Percentiles rank a stretch among this genome's conserved stretches.
Conservation (phyloP, 1,140 invertebrate genomes). For the Drosophila funebris region DNA sequence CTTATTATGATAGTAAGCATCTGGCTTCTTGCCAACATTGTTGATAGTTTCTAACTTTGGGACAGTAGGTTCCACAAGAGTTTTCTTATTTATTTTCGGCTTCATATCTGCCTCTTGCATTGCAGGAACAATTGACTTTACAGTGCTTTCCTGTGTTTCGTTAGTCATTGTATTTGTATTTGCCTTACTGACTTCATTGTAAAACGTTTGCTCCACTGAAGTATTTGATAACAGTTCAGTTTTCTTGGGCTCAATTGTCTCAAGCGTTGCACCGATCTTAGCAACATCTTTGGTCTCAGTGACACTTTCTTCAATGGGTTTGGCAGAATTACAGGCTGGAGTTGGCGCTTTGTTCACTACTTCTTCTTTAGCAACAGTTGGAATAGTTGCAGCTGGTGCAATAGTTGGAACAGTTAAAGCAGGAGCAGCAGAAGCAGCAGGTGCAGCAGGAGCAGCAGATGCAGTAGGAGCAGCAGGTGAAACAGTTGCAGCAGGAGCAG, state of each 20-base stretch:
- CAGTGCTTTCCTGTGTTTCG: neutral
- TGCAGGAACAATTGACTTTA: neutral
- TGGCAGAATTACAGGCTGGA: neutral
- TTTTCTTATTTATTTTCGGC: constrained; percentile 50
- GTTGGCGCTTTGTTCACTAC: neutral
- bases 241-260: neutral
- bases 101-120: constrained; percentile 38
- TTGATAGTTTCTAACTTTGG: constrained; percentile 35
- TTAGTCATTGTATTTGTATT: neutral
- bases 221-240: neutral
- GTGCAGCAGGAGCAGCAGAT: neutral
- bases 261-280: neutral
- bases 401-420: neutral
- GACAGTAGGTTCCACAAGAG: neutral
- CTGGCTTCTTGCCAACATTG: constrained; percentile 39
- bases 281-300: constrained; percentile 20
- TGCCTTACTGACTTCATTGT: constrained; percentile 16
- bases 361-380: neutral
- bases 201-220: neutral
- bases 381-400: neutral
- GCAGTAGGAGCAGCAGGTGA: neutral
- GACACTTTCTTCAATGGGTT: neutral
- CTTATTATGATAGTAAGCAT: constrained; percentile 30
- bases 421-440: neutral
- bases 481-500: too few relatives aligned